Evolutionary conservation across 1,140 invertebrate genomes (phyloP), one percentile per base, ranked within the genome.

Genomic region (Drosophila eugracilis): DNA sequence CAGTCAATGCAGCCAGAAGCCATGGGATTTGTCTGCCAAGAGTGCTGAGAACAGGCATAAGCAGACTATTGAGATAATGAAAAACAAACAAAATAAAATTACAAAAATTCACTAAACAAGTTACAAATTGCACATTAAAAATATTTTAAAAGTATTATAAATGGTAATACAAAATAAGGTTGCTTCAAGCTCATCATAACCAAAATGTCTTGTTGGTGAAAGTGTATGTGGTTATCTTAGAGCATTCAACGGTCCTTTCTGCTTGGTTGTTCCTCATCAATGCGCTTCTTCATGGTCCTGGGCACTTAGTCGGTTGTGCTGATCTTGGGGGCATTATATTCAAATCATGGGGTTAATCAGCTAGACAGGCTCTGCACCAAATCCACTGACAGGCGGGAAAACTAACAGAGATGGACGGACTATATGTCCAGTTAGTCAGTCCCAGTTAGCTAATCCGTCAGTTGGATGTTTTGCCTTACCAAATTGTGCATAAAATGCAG

Each of bases 331-430:
- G 70, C 58, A 84, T 84, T 84, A 78, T 74, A 78, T 76, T 72
- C 65, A 79, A 85, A 85, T 45, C 76, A 67, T 41, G 60, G 60
- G 80, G 79, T 75, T 83, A 85, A 74, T 86, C 72, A 80, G 73
- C 69, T 41, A 81, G 69, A 57, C 76, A 69, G 37, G 69, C 50
- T 44, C 21, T 2, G 48, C 9, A 52, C 45, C n/a, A 53, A 70
- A 30, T 45, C 24, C 49, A 34, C 50, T 57, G 71, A 22, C 65
- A 55, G 52, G 21, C 44, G 41, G 21, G 37, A 17, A 47, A 34
- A 26, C 59, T n/a, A 26, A 36, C 55, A 49, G 50, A 74, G 49
- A 54, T 42, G 47, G 48, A 62, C 32, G 5, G 30, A 50, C 36
- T 41, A 42, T 36, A 22, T 54, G 65, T 17, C n/a, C 47, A 21